Evolutionary conservation across 2,113 vertebrate genomes (phyloP), one percentile per base, ranked within the genome.

Genomic region (Peromyscus leucopus): DNA sequence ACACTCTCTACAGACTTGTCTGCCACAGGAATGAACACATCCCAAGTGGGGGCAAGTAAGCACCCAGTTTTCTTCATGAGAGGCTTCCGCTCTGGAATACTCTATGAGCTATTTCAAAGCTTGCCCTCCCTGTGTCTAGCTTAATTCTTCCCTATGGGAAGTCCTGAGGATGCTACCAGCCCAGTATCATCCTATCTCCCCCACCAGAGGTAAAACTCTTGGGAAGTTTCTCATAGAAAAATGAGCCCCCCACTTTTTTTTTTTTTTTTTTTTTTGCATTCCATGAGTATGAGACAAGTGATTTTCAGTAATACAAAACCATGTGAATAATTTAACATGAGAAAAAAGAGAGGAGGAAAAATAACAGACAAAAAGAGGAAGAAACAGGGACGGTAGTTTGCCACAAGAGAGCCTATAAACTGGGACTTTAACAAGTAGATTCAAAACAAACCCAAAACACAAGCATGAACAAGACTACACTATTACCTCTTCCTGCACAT

Each of bases 141-240:
- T 75, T 92, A 33, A 22, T 2, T 33, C 28, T 89, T 84, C 57
- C 63, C 48, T 10, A 15, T 3, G 78, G 82, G 8, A 96, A 82
- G 21, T 7, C 3, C 2, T 4, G 51, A 39, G 0, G 15, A 82
- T 42, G 86, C 80, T 85, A 28, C 57, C 15, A 19, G 48, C 12
- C 9, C 17, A 57, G 8, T 69, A 33, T 46, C 67, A 69, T 57
- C 21, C 48, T 80, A n/a, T 80, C 33, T 89, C 74, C 61, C 42
- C 9, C 48, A 48, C 57, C 57, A 94, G 7, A 93, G 21, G 61
- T 61, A 95, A 94, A 93, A 28, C 55, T 90, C n/a, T n/a, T n/a
- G n/a, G n/a, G n/a, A n/a, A n/a, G n/a, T n/a, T n/a, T n/a, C n/a
- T n/a, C n/a, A 90, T 1, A 86, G 24, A 96, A 46, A 82, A 82